A percentile compares a stretch with the other conserved stretches of the same genome.
These are phyloP conservation scores for Caenorhabditis uteleia DNA, from an alignment of 2,888 invertebrate genomes.

Conservation along the genomic window DNA sequence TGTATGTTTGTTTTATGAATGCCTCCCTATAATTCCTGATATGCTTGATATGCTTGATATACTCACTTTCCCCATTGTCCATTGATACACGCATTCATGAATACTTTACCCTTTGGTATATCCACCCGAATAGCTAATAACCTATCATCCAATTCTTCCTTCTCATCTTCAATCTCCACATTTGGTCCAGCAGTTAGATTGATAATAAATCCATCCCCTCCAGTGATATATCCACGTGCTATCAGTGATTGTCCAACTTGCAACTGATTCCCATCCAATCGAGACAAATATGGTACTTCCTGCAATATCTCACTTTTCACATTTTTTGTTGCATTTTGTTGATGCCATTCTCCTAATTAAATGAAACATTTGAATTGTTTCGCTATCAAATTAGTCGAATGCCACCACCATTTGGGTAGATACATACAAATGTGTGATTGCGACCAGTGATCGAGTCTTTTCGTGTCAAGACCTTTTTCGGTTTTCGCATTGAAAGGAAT, in stretches of 20 bases:
- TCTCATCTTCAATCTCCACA: conserved; percentile 63
- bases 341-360: too few relatives aligned
- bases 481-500: conserved; percentile 43
- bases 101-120: conserved; percentile 53
- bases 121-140: conserved; percentile 63
- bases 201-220: conserved; percentile 57
- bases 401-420: background rate
- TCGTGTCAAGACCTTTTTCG: conserved; percentile 58
- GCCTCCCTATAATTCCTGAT: conserved; percentile 48
- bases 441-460: conserved; percentile 68
- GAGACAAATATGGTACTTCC: conserved; percentile 68
- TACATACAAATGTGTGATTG: conserved; percentile 66
- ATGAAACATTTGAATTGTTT: too few relatives aligned
- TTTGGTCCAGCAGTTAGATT: conserved; percentile 63
- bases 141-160: conserved; percentile 58
- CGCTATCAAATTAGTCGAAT: conserved; percentile 21
- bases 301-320: conserved; percentile 38
- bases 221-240: conserved; percentile 64
- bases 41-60: too few relatives aligned
- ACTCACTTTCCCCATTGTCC: conserved; percentile 67
- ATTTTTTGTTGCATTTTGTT: conserved; percentile 2
- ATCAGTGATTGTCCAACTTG: conserved; percentile 69
- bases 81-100: conserved; percentile 66
- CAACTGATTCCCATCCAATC: conserved; percentile 66
- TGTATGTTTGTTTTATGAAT: conserved; percentile 52